Conservation (phyloP, 1,140 invertebrate genomes). For the Trachymyrmex septentrionalis region DNA sequence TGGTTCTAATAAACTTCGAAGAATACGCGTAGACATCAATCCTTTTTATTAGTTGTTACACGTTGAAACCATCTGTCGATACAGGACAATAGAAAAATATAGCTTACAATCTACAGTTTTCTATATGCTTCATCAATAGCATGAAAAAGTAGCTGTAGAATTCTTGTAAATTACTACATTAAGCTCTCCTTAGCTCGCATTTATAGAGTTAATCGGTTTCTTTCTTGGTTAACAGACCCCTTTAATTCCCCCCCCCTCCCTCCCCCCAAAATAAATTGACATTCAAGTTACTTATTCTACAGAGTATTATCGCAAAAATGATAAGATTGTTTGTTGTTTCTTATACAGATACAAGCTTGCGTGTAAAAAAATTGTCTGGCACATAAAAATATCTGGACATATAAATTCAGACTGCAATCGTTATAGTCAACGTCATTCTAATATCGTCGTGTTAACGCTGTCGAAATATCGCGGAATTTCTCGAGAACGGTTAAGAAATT, state of each 20-base stretch:
- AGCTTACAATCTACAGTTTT: conserved; percentile 23
- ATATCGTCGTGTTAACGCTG: not conserved
- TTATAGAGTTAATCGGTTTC: not conserved
- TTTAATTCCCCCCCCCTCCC: not conserved
- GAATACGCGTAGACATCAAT: not conserved
- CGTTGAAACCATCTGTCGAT: not conserved
- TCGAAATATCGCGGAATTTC: not conserved
- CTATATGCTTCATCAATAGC: not conserved
- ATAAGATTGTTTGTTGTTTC: not conserved
- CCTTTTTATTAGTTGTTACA: conserved; percentile 15
- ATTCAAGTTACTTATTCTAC: not conserved
- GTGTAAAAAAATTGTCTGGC: not conserved
- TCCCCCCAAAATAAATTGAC: not conserved
- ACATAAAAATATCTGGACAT: not conserved
- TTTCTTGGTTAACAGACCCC: not conserved
- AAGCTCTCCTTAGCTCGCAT: not conserved
- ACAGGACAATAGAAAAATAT: conserved; percentile 36
- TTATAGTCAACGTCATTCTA: not conserved
- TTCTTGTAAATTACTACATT: not conserved
- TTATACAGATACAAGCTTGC: not conserved
- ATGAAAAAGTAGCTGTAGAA: not conserved
- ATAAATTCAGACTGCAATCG: not conserved
- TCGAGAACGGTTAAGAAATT: not conserved
- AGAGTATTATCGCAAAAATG: not conserved
- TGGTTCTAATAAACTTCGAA: not conserved